These are phyloP conservation scores for Omphaloscelis lunosa DNA, from an alignment of 2,888 invertebrate genomes.

Conservation along the genomic window DNA sequence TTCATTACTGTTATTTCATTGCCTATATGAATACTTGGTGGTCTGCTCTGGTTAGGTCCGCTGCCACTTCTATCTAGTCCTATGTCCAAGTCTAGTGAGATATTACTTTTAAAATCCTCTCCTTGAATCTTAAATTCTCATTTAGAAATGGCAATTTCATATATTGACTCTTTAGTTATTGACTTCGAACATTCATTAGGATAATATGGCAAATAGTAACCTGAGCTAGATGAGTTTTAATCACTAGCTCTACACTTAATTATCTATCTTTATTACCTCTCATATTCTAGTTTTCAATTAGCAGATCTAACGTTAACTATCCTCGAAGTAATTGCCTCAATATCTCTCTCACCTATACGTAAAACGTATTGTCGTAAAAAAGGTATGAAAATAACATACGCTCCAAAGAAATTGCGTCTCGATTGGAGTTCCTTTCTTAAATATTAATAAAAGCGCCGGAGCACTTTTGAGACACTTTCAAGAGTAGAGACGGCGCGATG, in stretches of 20 bases:
- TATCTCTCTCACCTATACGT: constrained; percentile 22
- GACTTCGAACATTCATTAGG: neutral
- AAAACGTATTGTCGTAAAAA: constrained; percentile 46
- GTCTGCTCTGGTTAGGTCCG: neutral
- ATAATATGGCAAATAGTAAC: neutral
- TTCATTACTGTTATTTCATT: neutral
- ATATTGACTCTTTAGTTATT: neutral
- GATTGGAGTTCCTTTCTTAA: constrained; percentile 84
- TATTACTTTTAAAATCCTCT: neutral
- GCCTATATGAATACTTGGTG: neutral
- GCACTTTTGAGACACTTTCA: constrained; percentile 83
- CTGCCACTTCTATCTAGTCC: neutral
- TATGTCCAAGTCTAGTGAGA: neutral
- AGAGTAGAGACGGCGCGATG: constrained; percentile 81
- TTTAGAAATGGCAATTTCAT: neutral
- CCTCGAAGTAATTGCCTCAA: constrained; percentile 16
- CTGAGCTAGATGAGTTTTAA: constrained; percentile 3
- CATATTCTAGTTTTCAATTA: constrained; percentile 10
- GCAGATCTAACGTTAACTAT: constrained; percentile 12
- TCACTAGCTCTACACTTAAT: constrained; percentile 1
- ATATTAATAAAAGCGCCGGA: constrained; percentile 85
- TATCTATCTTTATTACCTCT: neutral
- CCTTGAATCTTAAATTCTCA: neutral
- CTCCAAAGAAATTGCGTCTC: constrained; percentile 76
- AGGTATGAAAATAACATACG: constrained; percentile 64